Conservation (phyloP, 2,797 vertebrate genomes). For the Sebastes vulpes region DNA sequence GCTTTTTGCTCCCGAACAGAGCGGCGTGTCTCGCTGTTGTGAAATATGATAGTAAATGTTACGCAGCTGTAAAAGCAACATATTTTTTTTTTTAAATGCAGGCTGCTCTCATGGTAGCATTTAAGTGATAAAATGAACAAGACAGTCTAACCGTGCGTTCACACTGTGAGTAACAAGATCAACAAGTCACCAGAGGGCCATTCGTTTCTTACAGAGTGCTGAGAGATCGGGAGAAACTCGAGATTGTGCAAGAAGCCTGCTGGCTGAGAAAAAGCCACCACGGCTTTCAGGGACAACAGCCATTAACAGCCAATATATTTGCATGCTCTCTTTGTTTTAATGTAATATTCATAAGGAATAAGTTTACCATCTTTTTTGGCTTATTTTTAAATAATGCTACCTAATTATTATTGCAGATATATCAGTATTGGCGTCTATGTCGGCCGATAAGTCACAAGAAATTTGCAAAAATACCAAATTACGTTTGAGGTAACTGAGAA, state of each 20-base stretch:
- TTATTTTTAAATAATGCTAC: background rate
- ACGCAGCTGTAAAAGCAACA: conserved; percentile 29
- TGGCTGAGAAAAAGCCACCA: background rate
- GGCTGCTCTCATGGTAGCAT: conserved; percentile 16
- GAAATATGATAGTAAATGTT: conserved; percentile 43
- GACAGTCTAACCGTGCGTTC: background rate
- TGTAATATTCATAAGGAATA: background rate
- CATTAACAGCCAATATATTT: background rate
- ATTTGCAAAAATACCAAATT: background rate
- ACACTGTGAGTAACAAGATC: conserved; percentile 42
- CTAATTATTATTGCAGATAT: background rate
- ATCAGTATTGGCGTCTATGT: background rate
- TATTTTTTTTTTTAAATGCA: background rate
- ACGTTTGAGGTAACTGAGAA: background rate
- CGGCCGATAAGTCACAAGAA: background rate
- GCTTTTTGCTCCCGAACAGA: conserved; percentile 2
- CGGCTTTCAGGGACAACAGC: background rate
- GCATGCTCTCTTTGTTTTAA: background rate
- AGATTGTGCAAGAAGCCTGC: background rate
- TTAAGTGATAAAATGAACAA: conserved; percentile 35
- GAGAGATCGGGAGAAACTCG: background rate
- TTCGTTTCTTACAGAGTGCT: conserved; percentile 27
- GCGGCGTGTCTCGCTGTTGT: background rate
- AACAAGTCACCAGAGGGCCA: conserved; percentile 59
- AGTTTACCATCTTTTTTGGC: background rate